A percentile compares a stretch with the other conserved stretches of the same genome.
Evolutionary conservation across 2,113 vertebrate genomes (phyloP).

Genomic region (Phocoena phocoena): DNA sequence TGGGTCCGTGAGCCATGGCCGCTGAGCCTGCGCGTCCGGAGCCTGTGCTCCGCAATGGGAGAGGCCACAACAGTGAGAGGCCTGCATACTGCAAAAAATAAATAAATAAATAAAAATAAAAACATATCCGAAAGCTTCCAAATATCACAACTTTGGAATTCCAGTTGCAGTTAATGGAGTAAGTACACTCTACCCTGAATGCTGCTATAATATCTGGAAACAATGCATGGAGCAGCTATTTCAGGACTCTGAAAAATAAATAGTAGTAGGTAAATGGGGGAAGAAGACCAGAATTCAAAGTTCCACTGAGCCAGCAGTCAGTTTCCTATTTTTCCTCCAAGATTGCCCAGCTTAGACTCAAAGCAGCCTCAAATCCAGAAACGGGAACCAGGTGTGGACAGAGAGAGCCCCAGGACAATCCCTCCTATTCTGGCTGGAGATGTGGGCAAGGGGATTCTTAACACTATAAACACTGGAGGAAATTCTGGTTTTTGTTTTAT

Average conservation of each 20-base stretch:
- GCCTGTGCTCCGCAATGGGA: no score
- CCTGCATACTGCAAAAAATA: no score
- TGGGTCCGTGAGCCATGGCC: no score
- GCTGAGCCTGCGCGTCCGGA: no score
- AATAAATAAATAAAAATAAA: neutral
- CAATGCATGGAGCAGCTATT: neutral
- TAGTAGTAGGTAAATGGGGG: neutral
- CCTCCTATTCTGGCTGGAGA: neutral
- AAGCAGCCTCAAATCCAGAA: neutral
- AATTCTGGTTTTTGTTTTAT: neutral
- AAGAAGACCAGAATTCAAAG: neutral
- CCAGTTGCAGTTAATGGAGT: neutral
- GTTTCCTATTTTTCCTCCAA: neutral
- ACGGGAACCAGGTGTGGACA: neutral
- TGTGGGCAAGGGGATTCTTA: neutral
- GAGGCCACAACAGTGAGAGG: no score
- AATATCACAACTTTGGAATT: conserved; percentile 22
- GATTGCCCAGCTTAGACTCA: neutral
- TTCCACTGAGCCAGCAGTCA: neutral
- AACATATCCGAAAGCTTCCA: conserved; percentile 18
- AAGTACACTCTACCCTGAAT: neutral
- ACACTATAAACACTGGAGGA: neutral
- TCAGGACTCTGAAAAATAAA: neutral
- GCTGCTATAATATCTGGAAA: neutral
- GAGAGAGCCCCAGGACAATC: neutral